Base-by-base conservation (phyloP, 2,797 vertebrate genomes). In the Pangasius larnaudii region DNA sequence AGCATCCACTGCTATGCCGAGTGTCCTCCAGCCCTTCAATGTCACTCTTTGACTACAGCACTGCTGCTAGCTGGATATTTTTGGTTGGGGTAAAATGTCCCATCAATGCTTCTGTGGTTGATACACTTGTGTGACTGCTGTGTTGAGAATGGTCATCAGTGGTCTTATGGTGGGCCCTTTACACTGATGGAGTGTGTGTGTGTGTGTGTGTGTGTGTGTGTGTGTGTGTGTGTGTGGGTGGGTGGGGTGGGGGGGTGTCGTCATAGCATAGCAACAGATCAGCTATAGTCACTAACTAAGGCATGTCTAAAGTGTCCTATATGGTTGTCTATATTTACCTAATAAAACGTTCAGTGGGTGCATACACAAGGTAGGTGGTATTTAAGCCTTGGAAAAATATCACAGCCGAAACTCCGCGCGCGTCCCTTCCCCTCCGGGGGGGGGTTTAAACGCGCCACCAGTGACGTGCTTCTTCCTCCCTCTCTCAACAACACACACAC, bases 381-480 rank as follows among this genome's bases (percentile, higher is more conserved):
- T 67, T 51, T 84, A 33, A 67, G 18, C 18, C 46, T 24, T 63
- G 36, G 22, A 51, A 65, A 69, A 84, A 69, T 33, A 33, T 84
- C n/a, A 84, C 42, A 33, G n/a, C 63, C 5, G n/a, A 84, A 84
- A 69, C 63, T 84, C n/a, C 63, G 5, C 7, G 27, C 27, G 42
- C 81, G 24, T 30, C 8, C 18, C 3, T 83, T 30, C 7, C 51
- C 84, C 77, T 84, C 80, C 33, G 14, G 81, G 81, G 89, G 88
- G 89, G 87, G 33, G 33, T n/a, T n/a, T n/a, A 91, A 89, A 90
- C 71, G 84, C 89, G 81, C 75, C 88, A 89, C 88, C 86, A 58
- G 88, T 93, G 92, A 93, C 92, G 91, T 90, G 92, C 93, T 93
- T 88, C 88, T 87, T 85, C 89, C 88, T 69, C n/a, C 81, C 18